Evolutionary conservation across 2,113 vertebrate genomes (phyloP).

Genomic region (Struthidea cinerea): DNA sequence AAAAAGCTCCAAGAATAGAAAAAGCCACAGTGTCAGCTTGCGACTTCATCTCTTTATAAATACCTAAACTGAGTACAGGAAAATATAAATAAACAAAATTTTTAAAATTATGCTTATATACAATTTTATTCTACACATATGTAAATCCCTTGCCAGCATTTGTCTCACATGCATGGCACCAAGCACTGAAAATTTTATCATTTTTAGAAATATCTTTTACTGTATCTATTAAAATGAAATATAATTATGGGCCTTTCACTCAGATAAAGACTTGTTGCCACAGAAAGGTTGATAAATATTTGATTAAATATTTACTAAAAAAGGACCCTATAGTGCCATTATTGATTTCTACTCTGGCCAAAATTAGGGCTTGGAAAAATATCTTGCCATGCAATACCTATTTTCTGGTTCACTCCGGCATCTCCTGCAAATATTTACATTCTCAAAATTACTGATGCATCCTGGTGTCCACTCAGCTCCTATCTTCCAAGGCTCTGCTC

Average conservation of each 20-base stretch:
- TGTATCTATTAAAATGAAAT: not conserved
- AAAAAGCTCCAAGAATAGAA: not conserved
- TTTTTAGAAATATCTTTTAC: not conserved
- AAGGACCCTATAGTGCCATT: not conserved
- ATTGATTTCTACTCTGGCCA: not conserved
- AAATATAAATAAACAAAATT: not conserved
- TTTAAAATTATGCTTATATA: accelerated
- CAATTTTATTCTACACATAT: not conserved
- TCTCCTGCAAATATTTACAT: not conserved
- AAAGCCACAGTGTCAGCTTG: not conserved
- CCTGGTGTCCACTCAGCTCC: not conserved
- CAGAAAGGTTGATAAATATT: not conserved
- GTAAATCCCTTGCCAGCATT: not conserved
- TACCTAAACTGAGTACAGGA: not conserved
- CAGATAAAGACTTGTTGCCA: not conserved
- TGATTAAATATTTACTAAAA: not conserved
- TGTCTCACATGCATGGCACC: not conserved
- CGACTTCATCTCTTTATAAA: not conserved
- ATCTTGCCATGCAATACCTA: not conserved
- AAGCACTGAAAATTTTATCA: not conserved
- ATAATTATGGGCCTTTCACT: not conserved
- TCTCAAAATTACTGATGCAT: not conserved
- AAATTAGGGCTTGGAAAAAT: not conserved
- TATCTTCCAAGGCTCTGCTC: not conserved
- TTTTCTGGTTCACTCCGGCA: not conserved